Evolutionary conservation across 2,888 invertebrate genomes (phyloP).

Genomic region (Patella pellucida): DNA sequence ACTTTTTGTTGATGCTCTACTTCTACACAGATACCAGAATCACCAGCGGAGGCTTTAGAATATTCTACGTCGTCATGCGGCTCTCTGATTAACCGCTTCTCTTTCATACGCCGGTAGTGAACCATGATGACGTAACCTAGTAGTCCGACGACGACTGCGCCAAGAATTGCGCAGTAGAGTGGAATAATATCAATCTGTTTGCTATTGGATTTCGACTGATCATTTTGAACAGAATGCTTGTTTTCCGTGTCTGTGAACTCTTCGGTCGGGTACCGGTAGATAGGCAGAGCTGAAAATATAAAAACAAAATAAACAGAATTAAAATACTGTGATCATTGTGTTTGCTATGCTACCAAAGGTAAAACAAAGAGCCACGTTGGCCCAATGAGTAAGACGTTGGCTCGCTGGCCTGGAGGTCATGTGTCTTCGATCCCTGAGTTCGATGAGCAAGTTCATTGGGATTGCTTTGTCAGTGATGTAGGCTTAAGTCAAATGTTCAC

Average conservation of each 20-base stretch:
- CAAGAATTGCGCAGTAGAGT: conserved; percentile 67
- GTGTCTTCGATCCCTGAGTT: too few species aligned
- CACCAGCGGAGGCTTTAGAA: conserved; percentile 53
- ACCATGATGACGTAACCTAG: conserved; percentile 67
- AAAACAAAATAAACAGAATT: neutral
- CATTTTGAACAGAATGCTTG: neutral
- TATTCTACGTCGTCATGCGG: conserved; percentile 59
- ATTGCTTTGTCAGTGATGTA: too few species aligned
- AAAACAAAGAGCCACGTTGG: too few species aligned
- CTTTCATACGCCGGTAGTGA: conserved; percentile 53
- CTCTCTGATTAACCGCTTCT: conserved; percentile 47
- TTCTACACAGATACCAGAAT: conserved; percentile 62
- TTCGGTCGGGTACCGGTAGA: conserved; percentile 8
- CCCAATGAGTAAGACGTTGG: too few species aligned
- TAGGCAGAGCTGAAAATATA: conserved; percentile 6
- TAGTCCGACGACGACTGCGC: conserved; percentile 63
- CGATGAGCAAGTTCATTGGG: too few species aligned
- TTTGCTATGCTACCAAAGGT: neutral
- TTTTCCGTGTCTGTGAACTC: neutral
- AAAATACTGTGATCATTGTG: neutral
- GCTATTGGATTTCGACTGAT: conserved; percentile 26
- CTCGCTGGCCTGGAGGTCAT: too few species aligned
- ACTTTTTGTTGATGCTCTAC: conserved; percentile 53
- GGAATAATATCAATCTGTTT: conserved; percentile 60
- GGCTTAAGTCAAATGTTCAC: too few species aligned